A percentile compares a stretch with the other conserved stretches of the same genome.
These are phyloP conservation scores for Ormyrus rosae DNA, from an alignment of 2,888 invertebrate genomes.

Conservation along the genomic window DNA sequence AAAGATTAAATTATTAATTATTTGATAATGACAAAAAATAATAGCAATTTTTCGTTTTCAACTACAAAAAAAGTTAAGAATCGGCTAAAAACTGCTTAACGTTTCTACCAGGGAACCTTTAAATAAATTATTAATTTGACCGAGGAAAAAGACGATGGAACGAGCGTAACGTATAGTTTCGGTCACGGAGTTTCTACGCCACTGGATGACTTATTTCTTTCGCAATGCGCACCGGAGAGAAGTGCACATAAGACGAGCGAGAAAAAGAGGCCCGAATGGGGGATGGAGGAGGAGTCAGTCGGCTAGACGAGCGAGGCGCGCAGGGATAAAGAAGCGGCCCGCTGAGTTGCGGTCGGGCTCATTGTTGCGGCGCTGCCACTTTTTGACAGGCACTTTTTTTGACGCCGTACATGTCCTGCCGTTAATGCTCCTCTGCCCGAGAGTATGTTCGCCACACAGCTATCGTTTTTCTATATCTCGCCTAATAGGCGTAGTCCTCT, in stretches of 20 bases:
- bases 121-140: too few relatives aligned
- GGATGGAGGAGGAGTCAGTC: too few relatives aligned
- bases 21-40: too few relatives aligned
- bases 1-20: too few relatives aligned
- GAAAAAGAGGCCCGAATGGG: not conserved
- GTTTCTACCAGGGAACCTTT: too few relatives aligned
- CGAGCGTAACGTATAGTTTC: not conserved
- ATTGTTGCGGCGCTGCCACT: constrained; percentile 62
- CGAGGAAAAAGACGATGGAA: too few relatives aligned
- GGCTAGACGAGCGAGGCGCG: too few relatives aligned
- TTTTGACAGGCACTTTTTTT: constrained; percentile 3
- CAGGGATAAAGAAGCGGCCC: constrained; percentile 54
- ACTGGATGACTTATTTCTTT: constrained; percentile 66
- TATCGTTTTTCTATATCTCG: not conserved
- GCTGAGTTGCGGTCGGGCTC: constrained; percentile 63
- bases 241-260: constrained; percentile 12
- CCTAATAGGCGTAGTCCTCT: not conserved
- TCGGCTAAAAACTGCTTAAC: too few relatives aligned
- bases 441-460: not conserved
- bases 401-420: not conserved
- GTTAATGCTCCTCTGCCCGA: too few relatives aligned
- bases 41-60: too few relatives aligned
- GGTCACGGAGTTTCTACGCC: constrained; percentile 55
- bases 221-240: constrained; percentile 58
- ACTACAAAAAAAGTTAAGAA: too few relatives aligned